These are phyloP conservation scores for Cataglyphis cursor DNA, from an alignment of 2,888 invertebrate species.

Conservation along the genomic window DNA sequence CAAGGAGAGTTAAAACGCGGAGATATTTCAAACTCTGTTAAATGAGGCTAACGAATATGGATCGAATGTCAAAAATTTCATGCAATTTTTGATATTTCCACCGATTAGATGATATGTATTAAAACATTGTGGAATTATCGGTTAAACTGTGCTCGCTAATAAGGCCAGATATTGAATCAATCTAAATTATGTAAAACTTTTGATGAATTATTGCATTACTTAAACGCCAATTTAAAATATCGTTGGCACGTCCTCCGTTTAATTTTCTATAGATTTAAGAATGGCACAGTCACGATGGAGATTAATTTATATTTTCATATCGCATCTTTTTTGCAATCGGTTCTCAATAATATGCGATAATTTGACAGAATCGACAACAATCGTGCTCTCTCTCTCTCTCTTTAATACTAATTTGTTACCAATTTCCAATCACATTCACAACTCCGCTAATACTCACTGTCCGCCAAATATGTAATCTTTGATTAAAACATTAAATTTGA, in stretches of 20 bases:
- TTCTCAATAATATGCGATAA: conserved; percentile 51
- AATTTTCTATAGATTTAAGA: conserved; percentile 12
- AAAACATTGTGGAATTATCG: not conserved
- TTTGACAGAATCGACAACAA: conserved; percentile 45
- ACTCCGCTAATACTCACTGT: not conserved
- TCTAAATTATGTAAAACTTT: conserved; percentile 6
- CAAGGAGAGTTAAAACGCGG: not conserved
- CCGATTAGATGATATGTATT: not conserved
- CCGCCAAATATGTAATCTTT: conserved; percentile 43
- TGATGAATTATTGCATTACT: conserved; percentile 27
- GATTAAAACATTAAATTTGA: conserved; percentile 31
- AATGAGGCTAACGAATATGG: not conserved
- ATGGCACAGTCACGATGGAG: not conserved
- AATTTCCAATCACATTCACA: conserved; percentile 48
- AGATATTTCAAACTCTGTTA: not conserved
- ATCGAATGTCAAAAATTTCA: not conserved
- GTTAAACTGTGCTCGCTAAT: not conserved
- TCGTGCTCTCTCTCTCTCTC: conserved; percentile 28
- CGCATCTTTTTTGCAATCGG: conserved; percentile 8
- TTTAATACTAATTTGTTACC: conserved; percentile 46
- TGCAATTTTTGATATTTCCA: not conserved
- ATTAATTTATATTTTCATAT: conserved; percentile 19
- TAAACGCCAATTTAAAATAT: conserved; percentile 1
- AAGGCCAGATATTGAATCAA: not conserved
- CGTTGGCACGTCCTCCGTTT: not conserved